Conservation (phyloP, 2,113 vertebrate species). For the Semnopithecus entellus region DNA sequence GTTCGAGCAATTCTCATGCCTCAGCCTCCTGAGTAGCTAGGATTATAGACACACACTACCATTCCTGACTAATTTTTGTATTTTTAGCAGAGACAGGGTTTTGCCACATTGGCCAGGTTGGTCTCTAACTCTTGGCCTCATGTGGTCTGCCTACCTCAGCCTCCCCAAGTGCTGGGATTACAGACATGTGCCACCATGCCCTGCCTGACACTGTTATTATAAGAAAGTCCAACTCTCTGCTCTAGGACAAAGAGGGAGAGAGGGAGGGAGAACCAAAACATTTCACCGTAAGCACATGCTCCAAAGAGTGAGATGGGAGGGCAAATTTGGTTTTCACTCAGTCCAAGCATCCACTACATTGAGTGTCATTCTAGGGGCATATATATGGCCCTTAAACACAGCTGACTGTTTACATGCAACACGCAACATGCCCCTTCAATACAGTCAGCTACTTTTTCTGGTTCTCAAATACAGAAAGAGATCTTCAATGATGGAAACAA, state of each 20-base stretch:
- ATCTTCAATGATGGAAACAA: background rate
- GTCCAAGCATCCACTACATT: rapidly evolving
- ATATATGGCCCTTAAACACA: background rate
- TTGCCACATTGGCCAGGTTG: no score
- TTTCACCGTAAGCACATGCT: rapidly evolving
- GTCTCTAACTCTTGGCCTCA: no score
- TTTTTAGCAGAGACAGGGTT: no score
- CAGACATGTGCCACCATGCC: no score
- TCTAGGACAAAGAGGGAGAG: background rate
- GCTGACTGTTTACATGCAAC: background rate
- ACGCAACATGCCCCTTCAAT: background rate
- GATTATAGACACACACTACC: no score
- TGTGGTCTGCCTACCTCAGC: no score
- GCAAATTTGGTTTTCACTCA: background rate
- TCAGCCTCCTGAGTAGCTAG: no score
- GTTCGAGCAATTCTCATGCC: no score
- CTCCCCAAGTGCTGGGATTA: no score
- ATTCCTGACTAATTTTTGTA: no score
- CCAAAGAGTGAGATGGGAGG: no score
- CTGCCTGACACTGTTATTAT: no score
- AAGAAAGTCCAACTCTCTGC: background rate
- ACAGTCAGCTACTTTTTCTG: background rate
- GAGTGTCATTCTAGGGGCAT: background rate
- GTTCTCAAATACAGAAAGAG: background rate
- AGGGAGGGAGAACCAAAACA: background rate